Base-by-base conservation (phyloP, 2,888 invertebrate genomes). In the Agrochola macilenta region DNA sequence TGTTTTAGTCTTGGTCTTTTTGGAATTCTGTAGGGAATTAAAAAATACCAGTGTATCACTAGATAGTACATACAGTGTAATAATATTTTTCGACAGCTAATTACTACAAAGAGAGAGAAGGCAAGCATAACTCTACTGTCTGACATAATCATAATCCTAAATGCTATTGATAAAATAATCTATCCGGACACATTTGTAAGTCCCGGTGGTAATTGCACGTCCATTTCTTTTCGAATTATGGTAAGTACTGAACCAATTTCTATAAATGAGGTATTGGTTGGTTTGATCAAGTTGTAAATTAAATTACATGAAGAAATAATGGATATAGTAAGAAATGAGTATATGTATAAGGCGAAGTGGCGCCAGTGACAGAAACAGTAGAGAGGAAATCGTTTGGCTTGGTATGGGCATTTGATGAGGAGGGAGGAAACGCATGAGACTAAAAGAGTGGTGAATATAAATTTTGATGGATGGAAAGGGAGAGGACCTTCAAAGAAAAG, bases 221-320 rank as follows among this genome's bases (percentile, higher is more conserved):
- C 35, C 35, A 35, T 35, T 4, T 35, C 35, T 35, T 35, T 35
- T 69, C 76, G 9, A 5, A 58, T 69, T 35, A 52, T n/a, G 8
- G 30, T 66, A 69, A 79, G 57, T 69, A 60, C 69, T 39, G 79
- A 79, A 69, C 69, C 58, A 52, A 60, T 77, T 77, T 52, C 49
- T 49, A 46, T 78, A 69, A 76, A 69, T 69, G 58, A 66, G 65
- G 8, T 26, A 23, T 49, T 17, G 17, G 26, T 17, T 14, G 49
- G 58, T 60, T 26, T 23, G 70, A 14, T n/a, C 46, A 17, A 68
- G 26, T 76, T 61, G 46, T 49, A 14, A 49, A 49, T 4, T 17
- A 49, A 14, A 49, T 35, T 3, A 35, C 5, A 35, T 35, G 39
- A 49, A 49, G 14, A 49, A 49, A 49, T 4, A 49, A 14, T 14